Percentiles rank a stretch among this genome's conserved stretches.
These are phyloP conservation scores for Corythornis cristatus DNA, from an alignment of 2,113 vertebrate species.

Conservation along the genomic window DNA sequence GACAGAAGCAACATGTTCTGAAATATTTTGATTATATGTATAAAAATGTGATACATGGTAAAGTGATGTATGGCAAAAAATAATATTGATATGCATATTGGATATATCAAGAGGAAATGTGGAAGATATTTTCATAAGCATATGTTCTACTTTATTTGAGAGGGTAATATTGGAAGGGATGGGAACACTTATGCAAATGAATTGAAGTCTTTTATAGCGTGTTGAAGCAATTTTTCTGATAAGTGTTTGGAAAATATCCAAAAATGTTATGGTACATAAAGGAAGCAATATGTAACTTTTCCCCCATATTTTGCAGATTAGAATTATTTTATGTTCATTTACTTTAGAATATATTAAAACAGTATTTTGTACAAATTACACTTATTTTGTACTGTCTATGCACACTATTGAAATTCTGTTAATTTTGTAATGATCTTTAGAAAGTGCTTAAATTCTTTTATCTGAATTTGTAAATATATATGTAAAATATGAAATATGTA, in stretches of 20 bases:
- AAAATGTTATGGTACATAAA: slow-evolving; percentile 13
- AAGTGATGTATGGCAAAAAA: slow-evolving; percentile 39
- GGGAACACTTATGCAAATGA: slow-evolving; percentile 21
- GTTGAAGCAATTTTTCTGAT: slow-evolving; percentile 39
- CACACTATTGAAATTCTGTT: not conserved
- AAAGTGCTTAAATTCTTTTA: not conserved
- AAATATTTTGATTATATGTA: slow-evolving; percentile 18
- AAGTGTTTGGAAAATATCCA: slow-evolving; percentile 48
- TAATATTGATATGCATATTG: slow-evolving; percentile 22
- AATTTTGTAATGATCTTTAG: not conserved
- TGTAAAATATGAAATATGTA: not conserved
- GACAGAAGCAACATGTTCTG: not conserved
- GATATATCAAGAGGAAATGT: slow-evolving; percentile 33
- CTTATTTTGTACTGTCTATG: not conserved
- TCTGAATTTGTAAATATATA: not conserved
- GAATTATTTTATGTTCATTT: slow-evolving; percentile 5
- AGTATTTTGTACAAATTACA: not conserved
- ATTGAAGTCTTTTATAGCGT: not conserved
- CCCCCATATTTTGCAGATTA: not conserved
- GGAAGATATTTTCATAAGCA: slow-evolving; percentile 38
- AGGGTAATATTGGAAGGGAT: slow-evolving; percentile 1
- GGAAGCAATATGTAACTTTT: not conserved
- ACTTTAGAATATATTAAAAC: not conserved
- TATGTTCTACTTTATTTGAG: slow-evolving; percentile 29
- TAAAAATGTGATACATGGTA: slow-evolving; percentile 28